These are phyloP conservation scores for Drosophila nebulosa DNA, from an alignment of 1,140 invertebrate genomes.

Conservation along the genomic window DNA sequence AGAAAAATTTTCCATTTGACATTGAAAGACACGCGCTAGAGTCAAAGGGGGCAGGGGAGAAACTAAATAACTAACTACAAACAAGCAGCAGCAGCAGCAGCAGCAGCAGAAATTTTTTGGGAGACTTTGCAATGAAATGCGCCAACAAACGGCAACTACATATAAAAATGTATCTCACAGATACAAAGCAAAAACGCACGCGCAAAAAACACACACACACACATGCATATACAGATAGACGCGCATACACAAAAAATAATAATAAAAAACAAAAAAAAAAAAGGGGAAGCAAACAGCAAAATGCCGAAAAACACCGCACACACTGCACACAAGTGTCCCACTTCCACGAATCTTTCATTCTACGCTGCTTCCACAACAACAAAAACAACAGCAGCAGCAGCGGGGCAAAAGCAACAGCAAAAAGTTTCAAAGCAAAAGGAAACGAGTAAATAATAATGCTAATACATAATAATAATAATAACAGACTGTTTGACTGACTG, in stretches of 20 bases:
- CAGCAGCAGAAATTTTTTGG: not conserved
- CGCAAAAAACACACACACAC: slow-evolving; percentile 27
- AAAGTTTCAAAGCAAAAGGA: slow-evolving; percentile 1
- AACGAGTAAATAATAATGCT: slow-evolving; percentile 69
- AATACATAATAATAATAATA: slow-evolving; percentile 70
- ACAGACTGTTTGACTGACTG: not conserved
- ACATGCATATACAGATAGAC: not conserved
- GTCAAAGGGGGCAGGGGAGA: slow-evolving; percentile 1
- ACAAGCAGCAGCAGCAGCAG: slow-evolving; percentile 3
- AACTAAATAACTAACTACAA: slow-evolving; percentile 16
- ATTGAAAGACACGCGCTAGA: slow-evolving; percentile 56
- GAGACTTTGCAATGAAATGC: slow-evolving; percentile 48
- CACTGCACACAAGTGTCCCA: slow-evolving; percentile 80
- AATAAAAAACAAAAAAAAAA: slow-evolving; percentile 26
- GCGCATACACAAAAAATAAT: too few relatives aligned
- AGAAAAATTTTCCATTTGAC: slow-evolving; percentile 52
- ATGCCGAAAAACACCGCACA: slow-evolving; percentile 43
- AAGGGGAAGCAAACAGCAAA: slow-evolving; percentile 18
- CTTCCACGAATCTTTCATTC: slow-evolving; percentile 77
- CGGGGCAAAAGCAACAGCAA: not conserved
- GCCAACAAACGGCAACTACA: slow-evolving; percentile 11
- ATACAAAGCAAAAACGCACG: slow-evolving; percentile 15
- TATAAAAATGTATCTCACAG: slow-evolving; percentile 1
- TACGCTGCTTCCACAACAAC: slow-evolving; percentile 62
- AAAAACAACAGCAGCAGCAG: not conserved